These are phyloP conservation scores for Heterodera carotae DNA, from an alignment of 1,140 invertebrate genomes.

Conservation along the genomic window DNA sequence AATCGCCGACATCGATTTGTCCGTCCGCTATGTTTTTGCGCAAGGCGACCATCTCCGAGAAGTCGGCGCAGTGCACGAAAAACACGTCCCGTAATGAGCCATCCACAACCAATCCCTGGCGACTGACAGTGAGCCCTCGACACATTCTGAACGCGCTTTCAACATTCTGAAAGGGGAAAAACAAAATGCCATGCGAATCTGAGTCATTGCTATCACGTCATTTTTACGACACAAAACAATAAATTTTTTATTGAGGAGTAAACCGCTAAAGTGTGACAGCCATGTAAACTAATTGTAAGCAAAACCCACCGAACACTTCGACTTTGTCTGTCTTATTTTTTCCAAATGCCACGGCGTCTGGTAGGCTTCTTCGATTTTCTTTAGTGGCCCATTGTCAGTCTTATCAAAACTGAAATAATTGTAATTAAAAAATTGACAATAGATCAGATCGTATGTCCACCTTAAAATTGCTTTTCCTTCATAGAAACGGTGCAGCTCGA, in stretches of 20 bases:
- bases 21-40: background rate
- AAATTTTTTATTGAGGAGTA: too few relatives aligned
- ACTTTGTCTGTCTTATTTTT: background rate
- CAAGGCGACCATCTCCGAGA: background rate
- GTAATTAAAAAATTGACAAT: slow-evolving; percentile 15
- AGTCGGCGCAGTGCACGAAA: background rate
- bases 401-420: slow-evolving; percentile 5
- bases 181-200: too few relatives aligned
- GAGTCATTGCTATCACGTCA: too few relatives aligned
- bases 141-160: background rate
- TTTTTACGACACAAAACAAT: too few relatives aligned
- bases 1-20: background rate
- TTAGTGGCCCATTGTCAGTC: too few relatives aligned
- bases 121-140: too few relatives aligned
- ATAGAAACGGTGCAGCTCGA: slow-evolving; percentile 17
- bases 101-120: slow-evolving; percentile 5
- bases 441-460: too few relatives aligned
- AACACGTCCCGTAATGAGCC: background rate
- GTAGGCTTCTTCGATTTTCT: slow-evolving; percentile 22
- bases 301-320: background rate
- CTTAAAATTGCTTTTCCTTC: slow-evolving; percentile 4
- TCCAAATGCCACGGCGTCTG: slow-evolving; percentile 28
- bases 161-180: background rate
- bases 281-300: too few relatives aligned
- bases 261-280: too few relatives aligned